phyloP scores from a whole-genome alignment of 1,140 invertebrate species.

The Pseudobourletiella spinata region DNA sequence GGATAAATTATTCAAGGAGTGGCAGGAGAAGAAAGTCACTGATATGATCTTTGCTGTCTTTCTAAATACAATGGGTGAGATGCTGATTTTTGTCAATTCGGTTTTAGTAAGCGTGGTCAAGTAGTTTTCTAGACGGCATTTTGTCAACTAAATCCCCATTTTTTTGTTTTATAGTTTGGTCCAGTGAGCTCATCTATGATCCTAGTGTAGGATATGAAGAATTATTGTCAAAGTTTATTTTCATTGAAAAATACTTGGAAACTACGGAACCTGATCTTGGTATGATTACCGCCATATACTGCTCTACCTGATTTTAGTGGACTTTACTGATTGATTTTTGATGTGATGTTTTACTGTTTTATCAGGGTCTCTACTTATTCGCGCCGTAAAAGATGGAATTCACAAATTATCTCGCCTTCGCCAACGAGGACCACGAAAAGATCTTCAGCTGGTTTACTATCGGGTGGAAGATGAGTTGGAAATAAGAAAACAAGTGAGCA shows the following conservation, averaged over 20 bases:
- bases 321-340: neutral
- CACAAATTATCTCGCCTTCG: neutral
- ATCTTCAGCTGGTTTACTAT: neutral
- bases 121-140: neutral
- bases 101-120: neutral
- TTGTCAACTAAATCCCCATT: neutral
- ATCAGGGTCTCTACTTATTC: no score
- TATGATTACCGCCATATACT: neutral
- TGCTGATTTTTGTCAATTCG: neutral
- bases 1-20: neutral
- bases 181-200: neutral
- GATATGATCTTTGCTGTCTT: conserved; percentile 1
- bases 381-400: neutral
- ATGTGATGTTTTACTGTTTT: neutral
- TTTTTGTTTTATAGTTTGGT: neutral
- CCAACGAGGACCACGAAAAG: neutral
- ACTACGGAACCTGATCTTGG: neutral
- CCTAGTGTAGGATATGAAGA: neutral
- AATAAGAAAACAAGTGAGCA: neutral
- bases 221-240: no score
- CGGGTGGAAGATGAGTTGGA: neutral
- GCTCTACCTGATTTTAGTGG: neutral
- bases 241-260: no score
- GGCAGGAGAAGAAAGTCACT: conserved; percentile 3
- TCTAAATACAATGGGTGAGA: neutral